A percentile compares a stretch with the other conserved stretches of the same genome.
Conservation (phyloP, 2,797 vertebrate species). For the Spinus olivaceus region DNA sequence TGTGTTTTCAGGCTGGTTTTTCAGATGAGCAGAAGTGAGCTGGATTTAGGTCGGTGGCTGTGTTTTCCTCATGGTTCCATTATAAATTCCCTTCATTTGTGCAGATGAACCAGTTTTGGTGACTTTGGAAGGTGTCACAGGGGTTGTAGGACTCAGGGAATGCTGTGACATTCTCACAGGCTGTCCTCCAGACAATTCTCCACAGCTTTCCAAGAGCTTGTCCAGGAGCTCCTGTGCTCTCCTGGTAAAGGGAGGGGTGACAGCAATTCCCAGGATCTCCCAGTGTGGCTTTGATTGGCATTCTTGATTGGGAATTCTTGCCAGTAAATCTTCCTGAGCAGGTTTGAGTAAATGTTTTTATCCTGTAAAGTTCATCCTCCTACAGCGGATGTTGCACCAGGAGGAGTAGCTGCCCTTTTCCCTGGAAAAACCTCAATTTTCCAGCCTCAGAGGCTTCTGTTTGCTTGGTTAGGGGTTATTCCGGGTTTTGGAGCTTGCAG, state of each 20-base stretch:
- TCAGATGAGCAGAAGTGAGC: rapidly evolving
- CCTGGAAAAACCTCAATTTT: background rate
- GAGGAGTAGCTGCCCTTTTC: background rate
- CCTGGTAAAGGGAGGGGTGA: background rate
- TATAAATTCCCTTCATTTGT: background rate
- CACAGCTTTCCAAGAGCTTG: background rate
- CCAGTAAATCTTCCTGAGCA: background rate
- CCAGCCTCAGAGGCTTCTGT: background rate
- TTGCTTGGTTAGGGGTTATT: background rate
- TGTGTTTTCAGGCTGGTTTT: background rate
- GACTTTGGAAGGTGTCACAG: background rate
- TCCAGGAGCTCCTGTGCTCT: rapidly evolving
- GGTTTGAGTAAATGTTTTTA: background rate
- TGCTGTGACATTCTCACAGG: background rate
- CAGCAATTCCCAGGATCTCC: background rate
- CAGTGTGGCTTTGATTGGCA: rapidly evolving
- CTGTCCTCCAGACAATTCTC: background rate
- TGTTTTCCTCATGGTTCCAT: rapidly evolving
- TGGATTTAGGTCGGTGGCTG: background rate
- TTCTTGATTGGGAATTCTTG: rapidly evolving
- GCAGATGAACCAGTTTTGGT: rapidly evolving
- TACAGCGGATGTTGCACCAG: rapidly evolving
- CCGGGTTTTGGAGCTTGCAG: rapidly evolving
- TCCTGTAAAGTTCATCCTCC: background rate
- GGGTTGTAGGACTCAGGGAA: background rate